Evolutionary conservation across 2,113 vertebrate genomes (phyloP).

Genomic region (Pavo muticus): DNA sequence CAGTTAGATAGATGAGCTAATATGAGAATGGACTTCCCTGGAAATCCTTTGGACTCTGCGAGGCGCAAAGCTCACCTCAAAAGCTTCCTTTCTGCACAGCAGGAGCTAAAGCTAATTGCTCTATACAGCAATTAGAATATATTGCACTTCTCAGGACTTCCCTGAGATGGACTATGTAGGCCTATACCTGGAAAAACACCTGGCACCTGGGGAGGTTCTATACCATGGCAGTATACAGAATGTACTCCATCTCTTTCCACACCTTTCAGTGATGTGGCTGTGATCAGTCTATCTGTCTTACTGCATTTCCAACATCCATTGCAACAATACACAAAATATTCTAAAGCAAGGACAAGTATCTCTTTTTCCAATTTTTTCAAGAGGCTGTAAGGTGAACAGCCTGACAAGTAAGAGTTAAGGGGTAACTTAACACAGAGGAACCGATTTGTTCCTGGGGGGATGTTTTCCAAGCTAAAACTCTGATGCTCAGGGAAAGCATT

Average conservation of each 20-base stretch:
- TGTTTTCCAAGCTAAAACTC: background rate
- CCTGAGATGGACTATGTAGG: background rate
- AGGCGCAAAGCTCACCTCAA: background rate
- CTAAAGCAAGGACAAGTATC: background rate
- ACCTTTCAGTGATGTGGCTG: background rate
- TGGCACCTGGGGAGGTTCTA: background rate
- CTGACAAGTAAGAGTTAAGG: background rate
- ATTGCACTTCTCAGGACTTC: background rate
- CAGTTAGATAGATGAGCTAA: background rate
- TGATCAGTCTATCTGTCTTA: background rate
- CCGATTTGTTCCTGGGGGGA: background rate
- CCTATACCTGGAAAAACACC: background rate
- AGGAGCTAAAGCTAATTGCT: background rate
- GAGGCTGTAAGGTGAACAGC: background rate
- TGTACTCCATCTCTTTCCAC: background rate
- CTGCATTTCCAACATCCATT: background rate
- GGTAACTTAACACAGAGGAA: background rate
- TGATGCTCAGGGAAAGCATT: background rate
- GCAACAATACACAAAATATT: background rate
- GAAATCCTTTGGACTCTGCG: background rate
- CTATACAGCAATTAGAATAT: background rate
- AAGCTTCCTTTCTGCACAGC: background rate
- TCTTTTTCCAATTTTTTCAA: background rate
- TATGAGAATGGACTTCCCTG: conserved; percentile 1
- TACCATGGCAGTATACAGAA: background rate